phyloP scores from a whole-genome alignment of 2,113 vertebrate species.

The Bos taurus region DNA sequence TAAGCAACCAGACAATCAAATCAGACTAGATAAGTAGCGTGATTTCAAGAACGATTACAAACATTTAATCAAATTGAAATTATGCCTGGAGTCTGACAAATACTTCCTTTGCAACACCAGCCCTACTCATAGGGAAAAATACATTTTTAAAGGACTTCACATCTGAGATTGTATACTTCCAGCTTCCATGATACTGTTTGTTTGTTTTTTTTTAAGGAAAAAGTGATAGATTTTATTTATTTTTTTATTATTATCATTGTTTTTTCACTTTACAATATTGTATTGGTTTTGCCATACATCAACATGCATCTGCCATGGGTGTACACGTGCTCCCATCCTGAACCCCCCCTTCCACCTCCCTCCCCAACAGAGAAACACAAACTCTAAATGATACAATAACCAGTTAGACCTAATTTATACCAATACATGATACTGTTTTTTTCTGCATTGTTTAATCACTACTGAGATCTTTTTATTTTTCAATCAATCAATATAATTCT shows the following conservation, averaged over 20 bases:
- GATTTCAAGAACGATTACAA: not conserved
- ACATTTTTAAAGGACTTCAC: not conserved
- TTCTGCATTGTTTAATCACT: not conserved
- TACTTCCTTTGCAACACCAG: not conserved
- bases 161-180: not conserved
- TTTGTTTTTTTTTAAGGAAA: too few relatives aligned
- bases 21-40: not conserved
- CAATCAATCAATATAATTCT: not conserved
- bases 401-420: too few relatives aligned
- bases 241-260: too few relatives aligned
- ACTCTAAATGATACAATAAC: too few relatives aligned
- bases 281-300: too few relatives aligned
- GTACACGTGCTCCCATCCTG: too few relatives aligned
- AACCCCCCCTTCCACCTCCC: too few relatives aligned
- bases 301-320: too few relatives aligned
- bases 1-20: not conserved
- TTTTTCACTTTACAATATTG: too few relatives aligned
- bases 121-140: not conserved
- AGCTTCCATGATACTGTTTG: not conserved
- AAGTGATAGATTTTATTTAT: too few relatives aligned
- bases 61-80: not conserved
- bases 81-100: not conserved
- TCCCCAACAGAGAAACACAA: too few relatives aligned
- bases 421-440: not conserved
- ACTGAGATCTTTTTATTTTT: not conserved